Evolutionary conservation across 2,797 vertebrate species (phyloP), one percentile per base, ranked within the genome.

Genomic region (Hydrolagus colliei): DNA sequence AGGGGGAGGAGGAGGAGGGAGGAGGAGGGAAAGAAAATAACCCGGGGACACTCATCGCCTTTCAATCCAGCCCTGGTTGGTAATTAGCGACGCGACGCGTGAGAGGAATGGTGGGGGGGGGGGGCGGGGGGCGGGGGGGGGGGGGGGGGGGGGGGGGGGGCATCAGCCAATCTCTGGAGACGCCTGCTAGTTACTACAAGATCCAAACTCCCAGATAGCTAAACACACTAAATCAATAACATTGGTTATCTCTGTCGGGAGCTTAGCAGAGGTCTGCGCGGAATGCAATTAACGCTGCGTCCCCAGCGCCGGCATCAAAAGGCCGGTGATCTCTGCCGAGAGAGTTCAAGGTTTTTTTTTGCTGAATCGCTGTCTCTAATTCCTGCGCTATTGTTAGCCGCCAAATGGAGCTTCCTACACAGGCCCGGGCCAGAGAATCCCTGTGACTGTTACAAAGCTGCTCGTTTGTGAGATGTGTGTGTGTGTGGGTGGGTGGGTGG

Each of bases 151-250:
- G n/a, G n/a, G n/a, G n/a, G n/a, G n/a, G n/a, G n/a, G n/a, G n/a
- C n/a, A n/a, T 68, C 11, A 27, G 68, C 27, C 65, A 61, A 35
- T 63, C 79, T 71, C 79, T 71, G 18, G 79, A 71, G 79, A 84
- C 68, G 65, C 32, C 62, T 16, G 20, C 16, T 27, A 84, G 79
- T 32, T 84, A 84, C 79, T 84, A 84, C 79, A 84, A 84, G 79
- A 84, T 84, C 79, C 65, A 20, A 32, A 84, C 63, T 84, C 65
- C 68, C 79, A 68, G 79, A 84, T 84, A 68, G 18, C 79, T 84
- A 67, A 35, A 52, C n/a, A 35, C 22, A 9, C 65, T 84, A 84
- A 84, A 84, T 84, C 79, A 84, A 84, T 84, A 84, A 84, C 79
- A 84, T 67, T 35, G 71, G 79, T 84, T 84, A 84, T 84, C 79